These are phyloP conservation scores for Coregonus sp. DNA, from an alignment of 2,797 vertebrate species.

Conservation along the genomic window DNA sequence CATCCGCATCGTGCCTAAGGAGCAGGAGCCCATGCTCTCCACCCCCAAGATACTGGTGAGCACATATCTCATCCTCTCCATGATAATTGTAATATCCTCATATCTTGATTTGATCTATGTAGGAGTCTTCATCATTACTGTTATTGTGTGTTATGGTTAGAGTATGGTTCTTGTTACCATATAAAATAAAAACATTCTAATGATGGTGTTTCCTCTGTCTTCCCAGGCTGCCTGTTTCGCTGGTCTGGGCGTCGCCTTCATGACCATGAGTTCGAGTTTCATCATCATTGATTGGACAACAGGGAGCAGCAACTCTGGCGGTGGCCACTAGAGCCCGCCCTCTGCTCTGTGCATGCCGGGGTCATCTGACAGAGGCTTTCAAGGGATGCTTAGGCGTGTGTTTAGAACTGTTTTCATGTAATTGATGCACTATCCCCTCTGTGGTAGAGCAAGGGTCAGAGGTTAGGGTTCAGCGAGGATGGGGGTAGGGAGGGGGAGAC, in stretches of 20 bases:
- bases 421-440: slow-evolving; percentile 20
- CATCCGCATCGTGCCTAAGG: slow-evolving; percentile 93
- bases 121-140: too few relatives aligned
- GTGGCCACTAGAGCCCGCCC: slow-evolving; percentile 83
- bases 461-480: neutral
- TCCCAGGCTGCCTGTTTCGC: slow-evolving; percentile 89
- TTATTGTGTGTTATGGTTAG: too few relatives aligned
- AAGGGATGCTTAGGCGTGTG: slow-evolving; percentile 18
- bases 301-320: slow-evolving; percentile 73
- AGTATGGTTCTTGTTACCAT: neutral
- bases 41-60: slow-evolving; percentile 90
- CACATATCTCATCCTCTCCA: neutral
- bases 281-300: slow-evolving; percentile 92
- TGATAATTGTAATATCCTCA: neutral
- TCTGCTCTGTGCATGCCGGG: slow-evolving; percentile 6
- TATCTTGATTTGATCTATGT: too few relatives aligned
- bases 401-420: neutral
- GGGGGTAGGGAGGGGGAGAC: neutral
- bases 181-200: neutral
- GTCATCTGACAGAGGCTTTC: slow-evolving; percentile 17
- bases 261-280: slow-evolving; percentile 98
- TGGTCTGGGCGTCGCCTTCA: slow-evolving; percentile 88
- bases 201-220: neutral
- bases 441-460: neutral
- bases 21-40: slow-evolving; percentile 89